Percentiles rank a stretch among this genome's conserved stretches.
Evolutionary conservation across 2,888 invertebrate genomes (phyloP).

Genomic region (Pharmacophagus antenor): DNA sequence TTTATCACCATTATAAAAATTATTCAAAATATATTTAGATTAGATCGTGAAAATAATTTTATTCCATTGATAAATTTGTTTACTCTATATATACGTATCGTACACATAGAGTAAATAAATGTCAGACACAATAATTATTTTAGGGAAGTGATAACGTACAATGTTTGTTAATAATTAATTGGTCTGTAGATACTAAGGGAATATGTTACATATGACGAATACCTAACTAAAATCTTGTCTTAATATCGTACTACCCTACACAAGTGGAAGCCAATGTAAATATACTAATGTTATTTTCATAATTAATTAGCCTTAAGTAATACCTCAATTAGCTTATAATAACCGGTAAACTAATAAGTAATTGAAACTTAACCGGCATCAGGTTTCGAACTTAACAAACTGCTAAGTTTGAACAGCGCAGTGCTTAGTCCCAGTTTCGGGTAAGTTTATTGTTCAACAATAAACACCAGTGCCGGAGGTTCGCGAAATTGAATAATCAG

Average conservation of each 20-base stretch:
- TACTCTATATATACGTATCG: too few relatives aligned
- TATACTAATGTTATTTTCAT: too few relatives aligned
- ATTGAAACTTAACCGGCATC: constrained; percentile 28
- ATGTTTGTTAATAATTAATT: background rate
- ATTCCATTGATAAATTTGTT: too few relatives aligned
- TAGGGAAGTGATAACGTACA: background rate
- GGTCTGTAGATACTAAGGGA: background rate
- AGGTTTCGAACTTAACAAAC: constrained; percentile 31
- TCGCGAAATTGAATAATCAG: constrained; percentile 32
- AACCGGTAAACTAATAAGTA: constrained; percentile 23
- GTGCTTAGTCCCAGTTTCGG: constrained; percentile 29
- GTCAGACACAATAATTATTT: background rate
- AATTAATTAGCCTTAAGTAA: background rate
- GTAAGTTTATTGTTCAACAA: constrained; percentile 33
- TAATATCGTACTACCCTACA: too few relatives aligned
- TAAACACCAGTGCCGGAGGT: constrained; percentile 26
- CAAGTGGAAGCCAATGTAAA: too few relatives aligned
- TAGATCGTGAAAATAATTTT: too few relatives aligned
- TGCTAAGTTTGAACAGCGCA: constrained; percentile 29
- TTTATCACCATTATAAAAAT: too few relatives aligned
- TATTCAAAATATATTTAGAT: too few relatives aligned
- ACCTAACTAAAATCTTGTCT: background rate
- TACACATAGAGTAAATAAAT: background rate
- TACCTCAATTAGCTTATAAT: constrained; percentile 5
- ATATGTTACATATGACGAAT: background rate